Conservation (phyloP, 2,888 invertebrate species). For the Sesia bembeciformis region DNA sequence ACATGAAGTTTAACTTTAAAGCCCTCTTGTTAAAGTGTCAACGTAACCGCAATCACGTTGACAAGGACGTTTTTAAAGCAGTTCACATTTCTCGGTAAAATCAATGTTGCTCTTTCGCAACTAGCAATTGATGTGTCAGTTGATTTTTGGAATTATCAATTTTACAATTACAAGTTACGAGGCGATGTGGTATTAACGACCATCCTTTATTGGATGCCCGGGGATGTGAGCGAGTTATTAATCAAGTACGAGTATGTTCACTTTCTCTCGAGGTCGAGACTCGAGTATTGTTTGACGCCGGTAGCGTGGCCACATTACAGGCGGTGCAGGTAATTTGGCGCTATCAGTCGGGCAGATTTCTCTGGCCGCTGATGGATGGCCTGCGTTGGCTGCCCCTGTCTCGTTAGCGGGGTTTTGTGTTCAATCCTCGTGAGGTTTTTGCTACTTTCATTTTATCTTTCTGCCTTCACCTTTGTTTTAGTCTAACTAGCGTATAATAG, state of each 20-base stretch:
- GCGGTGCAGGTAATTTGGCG: slow-evolving; percentile 43
- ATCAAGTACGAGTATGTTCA: slow-evolving; percentile 40
- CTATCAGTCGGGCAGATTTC: slow-evolving; percentile 39
- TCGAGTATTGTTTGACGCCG: slow-evolving; percentile 38
- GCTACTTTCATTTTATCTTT: slow-evolving; percentile 16
- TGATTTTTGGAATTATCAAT: slow-evolving; percentile 42
- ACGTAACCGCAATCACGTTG: slow-evolving; percentile 19
- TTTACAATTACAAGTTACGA: slow-evolving; percentile 42
- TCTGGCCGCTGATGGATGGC: slow-evolving; percentile 29
- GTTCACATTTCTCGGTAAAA: slow-evolving; percentile 17
- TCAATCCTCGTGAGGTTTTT: slow-evolving; percentile 15
- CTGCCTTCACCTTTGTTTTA: neutral
- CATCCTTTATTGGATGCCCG: slow-evolving; percentile 42
- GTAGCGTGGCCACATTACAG: slow-evolving; percentile 23
- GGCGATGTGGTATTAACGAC: slow-evolving; percentile 51
- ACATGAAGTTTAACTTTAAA: slow-evolving; percentile 42
- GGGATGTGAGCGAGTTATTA: slow-evolving; percentile 43
- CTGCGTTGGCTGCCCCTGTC: slow-evolving; percentile 23
- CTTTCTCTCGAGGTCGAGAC: slow-evolving; percentile 42
- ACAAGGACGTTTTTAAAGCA: slow-evolving; percentile 17
- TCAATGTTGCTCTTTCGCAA: slow-evolving; percentile 29
- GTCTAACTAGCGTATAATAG: neutral
- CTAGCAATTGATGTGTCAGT: slow-evolving; percentile 40
- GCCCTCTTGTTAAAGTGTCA: slow-evolving; percentile 46
- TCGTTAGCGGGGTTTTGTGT: slow-evolving; percentile 31